Base-by-base conservation (phyloP, 2,797 vertebrate species). In the Bradypus variegatus region DNA sequence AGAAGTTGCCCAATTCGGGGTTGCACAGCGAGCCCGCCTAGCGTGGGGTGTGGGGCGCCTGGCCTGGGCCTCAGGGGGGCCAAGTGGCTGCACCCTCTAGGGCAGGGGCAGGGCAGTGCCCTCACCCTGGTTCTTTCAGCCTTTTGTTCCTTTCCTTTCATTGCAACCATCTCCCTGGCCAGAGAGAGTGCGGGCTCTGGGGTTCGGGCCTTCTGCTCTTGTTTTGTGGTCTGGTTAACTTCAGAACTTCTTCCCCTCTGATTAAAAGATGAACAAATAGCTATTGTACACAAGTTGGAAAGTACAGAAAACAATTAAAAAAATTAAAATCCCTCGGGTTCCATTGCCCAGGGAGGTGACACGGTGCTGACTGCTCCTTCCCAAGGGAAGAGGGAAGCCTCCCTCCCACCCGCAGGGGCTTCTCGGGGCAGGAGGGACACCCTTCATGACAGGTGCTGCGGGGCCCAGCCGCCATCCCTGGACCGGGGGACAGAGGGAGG, bases 361-460 rank as follows among this genome's bases (percentile, higher is more conserved):
- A 0, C 13, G 8, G 0, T 5, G 7, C 55, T 58, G 55, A 18
- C 55, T 19, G 18, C 18, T 21, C 55, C 55, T 58, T 58, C 55
- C 55, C 5, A 5, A 18, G 16, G 55, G 36, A 55, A 15, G 18
- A 60, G 8, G 1, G 60, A n/a, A 67, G 82, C 21, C 33, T 1
- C 1, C 23, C 0, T 23, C 16, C 15, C 18, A 3, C 58, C 69
- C 6, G 2, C 65, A 33, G 33, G 16, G 33, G 6, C 10, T 64
- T n/a, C 53, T 3, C n/a, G 41, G 33, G 36, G 33, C 29, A 31
- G 29, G 33, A 3, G 36, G 1, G 10, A 3, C 21, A 45, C 6
- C 36, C 41, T 48, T 77, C 45, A 6, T 16, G 8, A 36, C 38
- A 25, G 62, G 55, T 29, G 70, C 64, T 18, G 48, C 62, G 7